phyloP scores from a whole-genome alignment of 2,888 invertebrate species.

The Venusia cambrica region DNA sequence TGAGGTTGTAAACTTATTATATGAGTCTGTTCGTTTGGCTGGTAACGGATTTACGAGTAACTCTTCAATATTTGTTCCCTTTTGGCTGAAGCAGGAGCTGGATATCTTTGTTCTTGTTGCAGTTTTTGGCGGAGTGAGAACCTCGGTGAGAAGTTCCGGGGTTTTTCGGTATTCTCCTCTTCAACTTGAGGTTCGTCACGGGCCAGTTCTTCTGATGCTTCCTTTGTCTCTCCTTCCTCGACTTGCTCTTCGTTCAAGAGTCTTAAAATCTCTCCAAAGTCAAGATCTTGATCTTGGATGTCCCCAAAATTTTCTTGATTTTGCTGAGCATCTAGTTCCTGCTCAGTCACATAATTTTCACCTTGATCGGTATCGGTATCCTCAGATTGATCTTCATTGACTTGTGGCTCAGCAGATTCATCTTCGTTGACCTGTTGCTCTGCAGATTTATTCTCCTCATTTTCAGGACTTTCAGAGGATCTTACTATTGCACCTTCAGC shows the following conservation, averaged over 20 bases:
- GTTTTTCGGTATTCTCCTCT: conserved; percentile 24
- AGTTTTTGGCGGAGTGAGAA: conserved; percentile 20
- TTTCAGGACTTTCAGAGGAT: conserved; percentile 28
- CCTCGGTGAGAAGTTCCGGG: conserved; percentile 26
- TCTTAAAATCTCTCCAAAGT: conserved; percentile 27
- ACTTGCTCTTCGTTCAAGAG: conserved; percentile 27
- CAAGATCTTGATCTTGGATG: conserved; percentile 21
- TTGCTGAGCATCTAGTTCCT: conserved; percentile 23
- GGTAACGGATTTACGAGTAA: conserved; percentile 31
- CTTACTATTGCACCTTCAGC: conserved; percentile 42
- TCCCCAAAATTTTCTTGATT: conserved; percentile 23
- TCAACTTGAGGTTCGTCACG: conserved; percentile 25
- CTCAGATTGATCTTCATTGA: conserved; percentile 25
- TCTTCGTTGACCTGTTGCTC: too few relatives aligned
- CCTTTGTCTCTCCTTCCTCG: conserved; percentile 15
- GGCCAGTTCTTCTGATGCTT: conserved; percentile 16
- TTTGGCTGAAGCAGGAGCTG: conserved; percentile 28
- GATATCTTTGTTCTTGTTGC: conserved; percentile 26
- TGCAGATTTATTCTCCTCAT: conserved; percentile 22
- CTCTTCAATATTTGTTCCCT: conserved; percentile 25
- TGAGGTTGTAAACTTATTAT: conserved; percentile 25
- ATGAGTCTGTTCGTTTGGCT: conserved; percentile 31
- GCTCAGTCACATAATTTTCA: conserved; percentile 24
- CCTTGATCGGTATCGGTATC: conserved; percentile 24
- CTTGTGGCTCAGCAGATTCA: conserved; percentile 24